A percentile compares a stretch with the other conserved stretches of the same genome.
These are phyloP conservation scores for Theristicus caerulescens DNA, from an alignment of 2,113 vertebrate species.

Conservation along the genomic window DNA sequence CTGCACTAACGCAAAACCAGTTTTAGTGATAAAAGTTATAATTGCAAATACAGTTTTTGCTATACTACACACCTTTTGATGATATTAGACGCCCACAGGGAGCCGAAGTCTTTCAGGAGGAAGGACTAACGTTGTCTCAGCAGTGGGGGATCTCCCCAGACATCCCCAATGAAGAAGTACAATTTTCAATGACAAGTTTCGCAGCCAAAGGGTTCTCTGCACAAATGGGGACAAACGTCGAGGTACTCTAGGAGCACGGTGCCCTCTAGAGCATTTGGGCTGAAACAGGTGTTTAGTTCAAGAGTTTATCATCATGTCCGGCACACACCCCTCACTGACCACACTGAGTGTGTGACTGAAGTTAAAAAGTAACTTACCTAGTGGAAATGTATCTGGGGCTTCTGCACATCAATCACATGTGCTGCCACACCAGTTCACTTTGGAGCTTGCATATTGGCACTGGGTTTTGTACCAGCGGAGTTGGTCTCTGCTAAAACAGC, in stretches of 20 bases:
- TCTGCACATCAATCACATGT: too few relatives aligned
- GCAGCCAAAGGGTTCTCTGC: fast-evolving
- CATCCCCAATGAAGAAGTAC: neutral
- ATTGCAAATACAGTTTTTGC: neutral
- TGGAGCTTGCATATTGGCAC: fast-evolving
- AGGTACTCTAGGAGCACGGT: neutral
- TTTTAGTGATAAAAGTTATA: neutral
- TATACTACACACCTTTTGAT: fast-evolving
- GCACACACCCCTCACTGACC: fast-evolving
- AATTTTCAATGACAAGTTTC: neutral
- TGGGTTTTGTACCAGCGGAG: neutral
- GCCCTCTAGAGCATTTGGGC: slow-evolving; percentile 44
- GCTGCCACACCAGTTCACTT: neutral
- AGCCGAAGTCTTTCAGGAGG: neutral
- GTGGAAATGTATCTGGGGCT: neutral
- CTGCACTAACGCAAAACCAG: fast-evolving
- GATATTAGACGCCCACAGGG: fast-evolving
- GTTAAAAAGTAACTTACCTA: neutral
- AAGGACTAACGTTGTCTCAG: neutral
- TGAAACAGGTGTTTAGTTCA: neutral
- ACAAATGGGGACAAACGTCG: fast-evolving
- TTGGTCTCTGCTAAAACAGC: neutral
- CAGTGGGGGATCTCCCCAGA: too few relatives aligned
- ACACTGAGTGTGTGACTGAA: fast-evolving
- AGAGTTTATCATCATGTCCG: neutral